These are phyloP conservation scores for Phlogophora meticulosa DNA, from an alignment of 2,888 invertebrate species.

Conservation along the genomic window DNA sequence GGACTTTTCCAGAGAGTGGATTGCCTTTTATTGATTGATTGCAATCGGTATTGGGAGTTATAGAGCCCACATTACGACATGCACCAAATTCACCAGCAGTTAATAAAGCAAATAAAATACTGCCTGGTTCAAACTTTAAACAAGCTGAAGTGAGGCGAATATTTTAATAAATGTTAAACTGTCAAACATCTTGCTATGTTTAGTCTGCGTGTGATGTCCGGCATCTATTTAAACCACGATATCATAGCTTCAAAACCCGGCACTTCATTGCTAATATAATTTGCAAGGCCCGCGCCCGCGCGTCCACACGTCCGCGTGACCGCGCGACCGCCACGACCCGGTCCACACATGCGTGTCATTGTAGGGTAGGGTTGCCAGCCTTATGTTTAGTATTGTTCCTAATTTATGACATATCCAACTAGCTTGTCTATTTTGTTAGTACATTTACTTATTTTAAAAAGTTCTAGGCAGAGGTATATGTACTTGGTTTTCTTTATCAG, in stretches of 20 bases:
- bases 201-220: no score
- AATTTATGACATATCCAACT: no score
- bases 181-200: no score
- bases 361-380: constrained; percentile 8
- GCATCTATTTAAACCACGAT: background rate
- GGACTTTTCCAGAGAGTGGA: constrained; percentile 26
- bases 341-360: constrained; percentile 13
- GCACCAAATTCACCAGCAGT: no score
- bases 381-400: background rate
- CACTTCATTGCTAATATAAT: constrained; percentile 20
- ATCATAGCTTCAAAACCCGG: background rate
- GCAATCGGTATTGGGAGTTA: constrained; percentile 6
- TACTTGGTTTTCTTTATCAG: no score
- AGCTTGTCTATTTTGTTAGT: no score
- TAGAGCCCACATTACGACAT: background rate
- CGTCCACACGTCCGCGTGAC: background rate
- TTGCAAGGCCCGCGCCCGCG: background rate
- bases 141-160: no score
- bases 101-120: no score
- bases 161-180: no score
- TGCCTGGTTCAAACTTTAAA: no score
- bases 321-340: constrained; percentile 20
- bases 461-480: no score
- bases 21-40: constrained; percentile 40
- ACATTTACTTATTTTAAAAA: no score